Evolutionary conservation across 92 coral and sea anemone genomes (phyloP), one percentile per base, ranked within the genome.

Genomic region (Epizoanthus illoricatus): DNA sequence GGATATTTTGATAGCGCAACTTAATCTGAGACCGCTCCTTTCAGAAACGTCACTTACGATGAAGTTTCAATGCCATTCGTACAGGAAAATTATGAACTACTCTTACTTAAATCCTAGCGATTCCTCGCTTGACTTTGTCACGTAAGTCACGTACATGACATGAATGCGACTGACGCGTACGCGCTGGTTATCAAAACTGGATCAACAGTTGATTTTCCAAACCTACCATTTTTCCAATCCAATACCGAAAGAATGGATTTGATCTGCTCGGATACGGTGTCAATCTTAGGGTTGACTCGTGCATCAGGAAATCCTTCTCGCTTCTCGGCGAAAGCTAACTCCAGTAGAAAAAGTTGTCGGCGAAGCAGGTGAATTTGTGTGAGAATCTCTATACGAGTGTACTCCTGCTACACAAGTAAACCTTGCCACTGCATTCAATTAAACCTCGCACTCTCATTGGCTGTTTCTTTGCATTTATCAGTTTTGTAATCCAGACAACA

Each of bases 221-320:
- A 13, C 82, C 43, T 78, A 78, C 82, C 82, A 78, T 78, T 78
- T 78, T 78, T 64, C 82, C 82, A 62, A 78, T 78, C 82, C 82
- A 78, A 59, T 63, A 78, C 59, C 82, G 82, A 78, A 78, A 78
- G 52, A 41, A 62, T 61, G 82, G 82, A 39, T 78, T 78, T 19
- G 71, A 42, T 59, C 71, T 62, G 69, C 82, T 43, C 61, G 82
- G 82, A 78, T 62, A 64, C 10, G 72, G 82, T 1, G 71, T 78
- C 10, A 78, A 24, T 23, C 82, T 42, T 10, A 78, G 59, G 21
- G 43, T 62, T 63, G 39, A 71, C 82, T 78, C 71, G 28, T 41
- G 33, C 82, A 78, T 78, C 11, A 42, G 41, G 82, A 63, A 15
- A 15, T 78, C 69, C 69, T 43, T 6, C 17, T 39, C 61, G 15